Evolutionary conservation across 2,113 vertebrate genomes (phyloP).

Genomic region (Limnothrissa miodon): DNA sequence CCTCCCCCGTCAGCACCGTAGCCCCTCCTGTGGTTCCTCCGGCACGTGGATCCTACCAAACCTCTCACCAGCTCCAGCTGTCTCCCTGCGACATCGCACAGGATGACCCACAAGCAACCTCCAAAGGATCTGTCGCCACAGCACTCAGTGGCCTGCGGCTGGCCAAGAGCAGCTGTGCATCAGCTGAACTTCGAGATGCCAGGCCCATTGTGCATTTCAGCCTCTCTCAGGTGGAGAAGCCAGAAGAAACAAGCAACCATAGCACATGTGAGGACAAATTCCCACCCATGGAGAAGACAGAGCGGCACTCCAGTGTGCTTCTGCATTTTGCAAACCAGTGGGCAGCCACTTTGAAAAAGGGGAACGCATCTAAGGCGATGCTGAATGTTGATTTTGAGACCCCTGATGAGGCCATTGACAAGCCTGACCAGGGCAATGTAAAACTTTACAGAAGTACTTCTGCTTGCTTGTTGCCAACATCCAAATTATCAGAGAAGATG

Average conservation of each 20-base stretch:
- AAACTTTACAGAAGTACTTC: constrained; percentile 78
- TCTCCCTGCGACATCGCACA: constrained; percentile 66
- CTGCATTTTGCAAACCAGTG: constrained; percentile 77
- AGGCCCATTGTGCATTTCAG: constrained; percentile 74
- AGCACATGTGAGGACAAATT: constrained; percentile 49
- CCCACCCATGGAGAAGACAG: constrained; percentile 59
- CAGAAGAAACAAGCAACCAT: constrained; percentile 40
- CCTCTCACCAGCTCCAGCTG: constrained; percentile 72
- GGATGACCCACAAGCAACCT: constrained; percentile 61
- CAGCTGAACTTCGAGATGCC: constrained; percentile 72
- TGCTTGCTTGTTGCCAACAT: constrained; percentile 64
- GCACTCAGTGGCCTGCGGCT: constrained; percentile 77
- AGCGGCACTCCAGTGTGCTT: constrained; percentile 74
- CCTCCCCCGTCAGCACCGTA: constrained; percentile 76
- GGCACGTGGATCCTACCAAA: constrained; percentile 69
- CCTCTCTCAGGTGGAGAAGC: constrained; percentile 29
- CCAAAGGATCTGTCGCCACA: constrained; percentile 76
- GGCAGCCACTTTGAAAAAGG: constrained; percentile 57
- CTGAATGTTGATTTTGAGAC: constrained; percentile 58
- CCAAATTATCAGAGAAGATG: constrained; percentile 57
- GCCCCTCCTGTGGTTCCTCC: constrained; percentile 62
- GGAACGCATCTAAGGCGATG: constrained; percentile 53
- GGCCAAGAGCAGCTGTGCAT: constrained; percentile 67
- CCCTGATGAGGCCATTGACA: constrained; percentile 48
- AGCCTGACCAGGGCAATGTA: constrained; percentile 49